Evolutionary conservation across 2,113 vertebrate genomes (phyloP).

Genomic region (Grammomys surdaster): DNA sequence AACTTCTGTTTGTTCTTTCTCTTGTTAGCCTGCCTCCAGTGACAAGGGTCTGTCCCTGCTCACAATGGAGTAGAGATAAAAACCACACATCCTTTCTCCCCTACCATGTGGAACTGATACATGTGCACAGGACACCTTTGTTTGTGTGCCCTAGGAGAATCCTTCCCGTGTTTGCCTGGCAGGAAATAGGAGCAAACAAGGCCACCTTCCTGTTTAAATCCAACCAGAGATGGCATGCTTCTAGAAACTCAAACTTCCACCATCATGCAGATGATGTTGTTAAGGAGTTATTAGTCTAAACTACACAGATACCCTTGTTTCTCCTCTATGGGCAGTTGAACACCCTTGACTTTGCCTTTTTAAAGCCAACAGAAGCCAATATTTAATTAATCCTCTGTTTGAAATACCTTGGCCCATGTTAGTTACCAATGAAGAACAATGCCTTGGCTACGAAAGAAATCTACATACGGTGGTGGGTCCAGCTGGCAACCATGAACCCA

Average conservation of each 20-base stretch:
- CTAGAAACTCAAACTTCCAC: rapidly evolving
- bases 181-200: neutral
- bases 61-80: neutral
- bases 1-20: neutral
- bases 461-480: rapidly evolving
- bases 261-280: rapidly evolving
- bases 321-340: neutral
- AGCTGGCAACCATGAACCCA: rapidly evolving
- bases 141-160: rapidly evolving
- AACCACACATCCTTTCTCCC: neutral
- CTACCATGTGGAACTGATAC: rapidly evolving
- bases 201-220: neutral
- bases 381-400: neutral
- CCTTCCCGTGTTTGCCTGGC: too few species aligned
- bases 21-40: neutral
- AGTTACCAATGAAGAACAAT: rapidly evolving
- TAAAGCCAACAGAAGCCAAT: neutral
- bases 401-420: too few species aligned
- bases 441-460: neutral
- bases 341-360: neutral
- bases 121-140: rapidly evolving
- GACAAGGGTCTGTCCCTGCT: neutral
- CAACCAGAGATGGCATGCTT: neutral
- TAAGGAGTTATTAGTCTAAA: neutral
- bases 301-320: rapidly evolving